Evolutionary conservation across 64 coral and sea anemone genomes (phyloP).

Genomic region (Astreopora myriophthalma): DNA sequence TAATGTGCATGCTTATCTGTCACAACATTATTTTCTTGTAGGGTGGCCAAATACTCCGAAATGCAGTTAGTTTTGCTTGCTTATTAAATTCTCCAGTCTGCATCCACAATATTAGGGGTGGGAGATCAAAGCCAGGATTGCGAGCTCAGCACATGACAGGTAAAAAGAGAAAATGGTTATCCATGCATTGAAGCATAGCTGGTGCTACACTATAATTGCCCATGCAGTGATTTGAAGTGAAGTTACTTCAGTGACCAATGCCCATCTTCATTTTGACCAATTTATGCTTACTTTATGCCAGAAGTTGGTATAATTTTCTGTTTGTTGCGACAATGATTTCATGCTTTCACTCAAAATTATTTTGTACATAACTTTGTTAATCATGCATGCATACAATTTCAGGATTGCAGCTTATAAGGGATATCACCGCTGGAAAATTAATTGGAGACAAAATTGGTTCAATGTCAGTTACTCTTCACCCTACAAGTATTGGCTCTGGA

Average conservation of each 20-base stretch:
- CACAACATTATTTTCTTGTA: not conserved
- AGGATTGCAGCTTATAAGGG: constrained; percentile 94
- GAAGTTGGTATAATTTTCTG: no score
- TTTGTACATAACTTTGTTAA: no score
- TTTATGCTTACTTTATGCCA: no score
- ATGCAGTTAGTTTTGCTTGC: constrained; percentile 70
- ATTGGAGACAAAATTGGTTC: constrained; percentile 88
- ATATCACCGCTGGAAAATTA: constrained; percentile 85
- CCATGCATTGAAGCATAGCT: not conserved
- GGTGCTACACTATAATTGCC: not conserved
- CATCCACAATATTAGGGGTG: constrained; percentile 66
- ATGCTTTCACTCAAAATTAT: no score
- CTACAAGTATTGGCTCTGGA: constrained; percentile 72
- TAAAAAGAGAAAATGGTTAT: not conserved
- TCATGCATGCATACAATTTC: not conserved
- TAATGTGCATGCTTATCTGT: not conserved
- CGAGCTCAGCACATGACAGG: constrained; percentile 72
- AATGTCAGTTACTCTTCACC: constrained; percentile 71
- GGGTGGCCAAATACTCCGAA: constrained; percentile 76
- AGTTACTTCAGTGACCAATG: no score
- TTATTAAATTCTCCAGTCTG: constrained; percentile 48
- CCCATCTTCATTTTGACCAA: no score
- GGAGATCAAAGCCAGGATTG: constrained; percentile 59
- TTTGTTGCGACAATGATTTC: no score
- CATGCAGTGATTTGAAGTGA: no score